Conservation (phyloP, 2,797 vertebrate genomes). For the Decapterus maruadsi region DNA sequence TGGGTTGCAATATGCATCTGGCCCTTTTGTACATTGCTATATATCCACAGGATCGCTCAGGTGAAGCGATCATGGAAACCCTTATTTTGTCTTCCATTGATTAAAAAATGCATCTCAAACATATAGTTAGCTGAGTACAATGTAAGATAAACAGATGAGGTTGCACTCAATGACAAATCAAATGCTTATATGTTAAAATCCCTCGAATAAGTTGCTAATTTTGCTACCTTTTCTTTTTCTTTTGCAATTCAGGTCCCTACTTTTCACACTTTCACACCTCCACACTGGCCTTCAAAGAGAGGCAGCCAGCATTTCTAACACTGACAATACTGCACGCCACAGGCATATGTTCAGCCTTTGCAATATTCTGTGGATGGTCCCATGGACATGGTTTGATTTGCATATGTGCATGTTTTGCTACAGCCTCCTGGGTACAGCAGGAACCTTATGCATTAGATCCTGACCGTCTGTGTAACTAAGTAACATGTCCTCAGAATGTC, state of each 20-base stretch:
- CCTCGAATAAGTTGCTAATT: constrained; percentile 43
- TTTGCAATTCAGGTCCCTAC: constrained; percentile 38
- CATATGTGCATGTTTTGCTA: constrained; percentile 82
- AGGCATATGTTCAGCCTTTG: constrained; percentile 60
- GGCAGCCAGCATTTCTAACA: constrained; percentile 63
- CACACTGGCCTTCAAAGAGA: constrained; percentile 48
- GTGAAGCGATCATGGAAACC: constrained; percentile 52
- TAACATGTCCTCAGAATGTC: constrained; percentile 77
- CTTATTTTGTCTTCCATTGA: constrained; percentile 78
- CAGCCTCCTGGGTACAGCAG: constrained; percentile 59
- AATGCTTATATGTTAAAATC: constrained; percentile 23
- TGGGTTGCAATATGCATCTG: constrained; percentile 61
- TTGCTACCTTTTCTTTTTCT: constrained; percentile 36
- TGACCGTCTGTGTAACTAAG: constrained; percentile 69
- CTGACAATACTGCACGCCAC: constrained; percentile 51
- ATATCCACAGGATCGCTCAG: constrained; percentile 60
- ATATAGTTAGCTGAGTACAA: constrained; percentile 42
- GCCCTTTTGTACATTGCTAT: constrained; percentile 64
- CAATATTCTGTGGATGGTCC: constrained; percentile 51
- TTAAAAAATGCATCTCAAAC: constrained; percentile 41
- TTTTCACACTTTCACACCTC: constrained; percentile 36
- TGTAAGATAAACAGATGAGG: constrained; percentile 58
- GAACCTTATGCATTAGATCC: constrained; percentile 72
- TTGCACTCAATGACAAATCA: constrained; percentile 40
- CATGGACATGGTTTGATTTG: constrained; percentile 72